Conservation (phyloP, 2,113 vertebrate species). For the Leptosomus discolor region DNA sequence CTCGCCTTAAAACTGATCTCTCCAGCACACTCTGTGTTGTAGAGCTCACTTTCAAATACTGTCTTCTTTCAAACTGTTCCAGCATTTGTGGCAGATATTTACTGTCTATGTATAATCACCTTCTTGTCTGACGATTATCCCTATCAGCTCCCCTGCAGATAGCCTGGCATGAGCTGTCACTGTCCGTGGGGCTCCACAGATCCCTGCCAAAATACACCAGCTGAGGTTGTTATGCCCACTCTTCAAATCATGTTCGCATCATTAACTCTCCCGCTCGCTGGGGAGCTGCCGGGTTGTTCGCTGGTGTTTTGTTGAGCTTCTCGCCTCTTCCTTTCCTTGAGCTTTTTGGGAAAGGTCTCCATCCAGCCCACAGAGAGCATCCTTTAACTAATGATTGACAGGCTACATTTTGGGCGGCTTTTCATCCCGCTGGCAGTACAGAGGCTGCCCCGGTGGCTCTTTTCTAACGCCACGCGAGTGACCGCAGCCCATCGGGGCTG, state of each 20-base stretch:
- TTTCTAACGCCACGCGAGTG: fast-evolving
- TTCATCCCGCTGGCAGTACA: background rate
- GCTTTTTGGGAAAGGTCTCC: background rate
- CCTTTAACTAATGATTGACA: background rate
- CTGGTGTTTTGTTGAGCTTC: background rate
- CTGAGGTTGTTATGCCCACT: background rate
- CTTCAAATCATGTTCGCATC: background rate
- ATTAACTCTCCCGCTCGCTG: fast-evolving
- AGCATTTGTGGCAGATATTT: background rate
- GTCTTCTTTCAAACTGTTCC: background rate
- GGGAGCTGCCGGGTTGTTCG: background rate
- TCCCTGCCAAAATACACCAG: background rate
- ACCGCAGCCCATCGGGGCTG: background rate
- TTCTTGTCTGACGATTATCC: background rate
- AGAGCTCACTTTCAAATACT: background rate
- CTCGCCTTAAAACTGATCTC: background rate
- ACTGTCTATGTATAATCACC: background rate
- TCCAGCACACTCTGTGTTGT: background rate
- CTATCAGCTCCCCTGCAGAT: background rate
- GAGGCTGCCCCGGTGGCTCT: background rate
- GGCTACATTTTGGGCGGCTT: background rate
- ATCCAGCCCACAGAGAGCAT: background rate
- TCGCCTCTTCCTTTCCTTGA: background rate
- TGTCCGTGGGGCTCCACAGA: background rate
- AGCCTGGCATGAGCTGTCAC: background rate